Conservation (phyloP, 2,888 invertebrate genomes). For the Ceratothoa steindachneri region DNA sequence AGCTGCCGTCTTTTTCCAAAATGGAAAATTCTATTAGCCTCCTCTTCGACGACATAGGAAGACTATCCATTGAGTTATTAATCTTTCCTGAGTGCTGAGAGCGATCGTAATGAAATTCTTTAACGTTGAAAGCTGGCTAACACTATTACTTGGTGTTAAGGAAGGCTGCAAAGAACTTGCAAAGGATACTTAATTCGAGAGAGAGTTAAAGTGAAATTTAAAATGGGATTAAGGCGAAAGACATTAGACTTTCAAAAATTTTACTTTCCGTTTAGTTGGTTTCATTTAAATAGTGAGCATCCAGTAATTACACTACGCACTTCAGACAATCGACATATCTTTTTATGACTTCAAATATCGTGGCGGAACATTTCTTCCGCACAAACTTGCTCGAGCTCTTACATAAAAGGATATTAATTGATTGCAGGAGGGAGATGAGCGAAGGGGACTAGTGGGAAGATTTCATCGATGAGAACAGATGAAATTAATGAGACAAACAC, state of each 20-base stretch:
- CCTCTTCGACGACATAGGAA: neutral
- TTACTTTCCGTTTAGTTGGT: neutral
- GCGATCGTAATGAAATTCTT: conserved; percentile 12
- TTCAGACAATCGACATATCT: too few relatives aligned
- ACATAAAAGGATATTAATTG: too few relatives aligned
- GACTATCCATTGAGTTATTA: conserved; percentile 5
- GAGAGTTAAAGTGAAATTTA: neutral
- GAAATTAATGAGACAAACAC: too few relatives aligned
- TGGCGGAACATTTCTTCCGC: too few relatives aligned
- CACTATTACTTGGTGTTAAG: conserved; percentile 13
- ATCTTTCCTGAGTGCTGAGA: conserved; percentile 3
- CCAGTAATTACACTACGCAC: too few relatives aligned
- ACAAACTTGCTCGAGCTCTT: too few relatives aligned
- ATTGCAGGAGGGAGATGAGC: too few relatives aligned
- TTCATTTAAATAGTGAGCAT: neutral
- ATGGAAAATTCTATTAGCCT: conserved; percentile 11
- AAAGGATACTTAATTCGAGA: conserved; percentile 4
- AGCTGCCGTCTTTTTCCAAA: conserved; percentile 5
- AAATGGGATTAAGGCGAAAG: neutral
- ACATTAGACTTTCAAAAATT: neutral
- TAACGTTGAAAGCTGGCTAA: conserved; percentile 11
- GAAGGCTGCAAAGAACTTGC: conserved; percentile 11
- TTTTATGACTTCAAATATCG: too few relatives aligned
- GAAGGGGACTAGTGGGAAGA: too few relatives aligned
- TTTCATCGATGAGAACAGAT: too few relatives aligned